Conservation (phyloP, 2,797 vertebrate genomes). For the Pteronotus mesoamericanus region DNA sequence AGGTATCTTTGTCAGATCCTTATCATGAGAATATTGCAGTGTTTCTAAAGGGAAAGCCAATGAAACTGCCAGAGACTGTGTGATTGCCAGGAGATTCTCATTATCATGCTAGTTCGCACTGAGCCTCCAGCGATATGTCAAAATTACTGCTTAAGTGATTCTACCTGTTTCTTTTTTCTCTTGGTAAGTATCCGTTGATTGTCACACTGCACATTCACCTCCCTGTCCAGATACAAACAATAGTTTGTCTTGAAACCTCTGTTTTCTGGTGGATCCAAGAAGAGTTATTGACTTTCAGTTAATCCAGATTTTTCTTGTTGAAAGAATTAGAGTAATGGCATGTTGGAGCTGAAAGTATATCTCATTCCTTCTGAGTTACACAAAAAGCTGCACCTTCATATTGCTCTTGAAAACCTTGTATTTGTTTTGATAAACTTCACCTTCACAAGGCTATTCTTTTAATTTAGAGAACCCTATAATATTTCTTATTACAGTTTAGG, state of each 20-base stretch:
- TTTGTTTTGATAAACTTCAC: background rate
- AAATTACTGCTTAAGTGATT: background rate
- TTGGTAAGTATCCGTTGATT: background rate
- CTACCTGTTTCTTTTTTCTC: background rate
- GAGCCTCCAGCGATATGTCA: background rate
- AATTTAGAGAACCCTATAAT: background rate
- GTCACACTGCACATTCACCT: background rate
- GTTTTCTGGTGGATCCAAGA: background rate
- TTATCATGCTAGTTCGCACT: background rate
- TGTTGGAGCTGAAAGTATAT: background rate
- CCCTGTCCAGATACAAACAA: background rate
- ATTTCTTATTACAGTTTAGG: background rate
- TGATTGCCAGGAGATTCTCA: background rate
- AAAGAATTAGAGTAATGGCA: background rate
- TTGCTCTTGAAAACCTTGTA: background rate
- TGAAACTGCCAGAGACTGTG: background rate
- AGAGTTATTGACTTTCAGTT: background rate
- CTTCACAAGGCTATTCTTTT: background rate
- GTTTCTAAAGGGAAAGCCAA: background rate
- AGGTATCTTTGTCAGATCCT: background rate
- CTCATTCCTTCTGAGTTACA: background rate
- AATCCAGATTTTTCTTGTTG: background rate
- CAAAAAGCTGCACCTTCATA: background rate
- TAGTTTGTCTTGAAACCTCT: background rate
- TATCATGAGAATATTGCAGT: background rate